Evolutionary conservation across 2,113 vertebrate species (phyloP).

Genomic region (Leucoraja erinaceus): DNA sequence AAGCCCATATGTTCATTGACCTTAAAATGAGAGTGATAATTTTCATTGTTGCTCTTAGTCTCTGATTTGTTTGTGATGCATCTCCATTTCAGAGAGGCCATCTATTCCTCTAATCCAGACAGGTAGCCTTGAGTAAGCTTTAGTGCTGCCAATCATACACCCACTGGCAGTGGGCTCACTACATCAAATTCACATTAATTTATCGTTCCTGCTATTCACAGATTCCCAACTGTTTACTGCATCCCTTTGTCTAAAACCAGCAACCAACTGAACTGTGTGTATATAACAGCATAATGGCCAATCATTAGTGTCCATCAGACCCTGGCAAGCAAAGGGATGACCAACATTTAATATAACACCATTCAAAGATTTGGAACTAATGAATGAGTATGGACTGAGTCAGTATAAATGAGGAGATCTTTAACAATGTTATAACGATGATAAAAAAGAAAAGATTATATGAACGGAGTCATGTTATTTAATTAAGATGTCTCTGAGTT

Average conservation of each 20-base stretch:
- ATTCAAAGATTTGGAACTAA: slow-evolving; percentile 6
- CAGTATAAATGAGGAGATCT: not conserved
- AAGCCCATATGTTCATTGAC: not conserved
- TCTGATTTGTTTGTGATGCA: not conserved
- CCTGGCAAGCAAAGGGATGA: not conserved
- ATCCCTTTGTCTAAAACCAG: not conserved
- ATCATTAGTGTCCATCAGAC: not conserved
- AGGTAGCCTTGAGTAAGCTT: not conserved
- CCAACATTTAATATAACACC: not conserved
- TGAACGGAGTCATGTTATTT: slow-evolving; percentile 8
- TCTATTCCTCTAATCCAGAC: not conserved
- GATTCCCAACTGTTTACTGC: not conserved
- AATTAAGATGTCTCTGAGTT: slow-evolving; percentile 10
- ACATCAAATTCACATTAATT: too few species aligned
- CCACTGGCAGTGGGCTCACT: not conserved
- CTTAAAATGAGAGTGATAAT: not conserved
- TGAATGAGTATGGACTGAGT: not conserved
- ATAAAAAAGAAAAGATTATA: not conserved
- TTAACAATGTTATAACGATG: slow-evolving; percentile 21
- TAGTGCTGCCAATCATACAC: not conserved
- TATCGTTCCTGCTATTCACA: not conserved
- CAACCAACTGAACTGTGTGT: not conserved
- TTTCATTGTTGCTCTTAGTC: not conserved
- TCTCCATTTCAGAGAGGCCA: not conserved
- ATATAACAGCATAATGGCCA: not conserved